Conservation (phyloP, 2,797 vertebrate species). For the Saxicola maurus region DNA sequence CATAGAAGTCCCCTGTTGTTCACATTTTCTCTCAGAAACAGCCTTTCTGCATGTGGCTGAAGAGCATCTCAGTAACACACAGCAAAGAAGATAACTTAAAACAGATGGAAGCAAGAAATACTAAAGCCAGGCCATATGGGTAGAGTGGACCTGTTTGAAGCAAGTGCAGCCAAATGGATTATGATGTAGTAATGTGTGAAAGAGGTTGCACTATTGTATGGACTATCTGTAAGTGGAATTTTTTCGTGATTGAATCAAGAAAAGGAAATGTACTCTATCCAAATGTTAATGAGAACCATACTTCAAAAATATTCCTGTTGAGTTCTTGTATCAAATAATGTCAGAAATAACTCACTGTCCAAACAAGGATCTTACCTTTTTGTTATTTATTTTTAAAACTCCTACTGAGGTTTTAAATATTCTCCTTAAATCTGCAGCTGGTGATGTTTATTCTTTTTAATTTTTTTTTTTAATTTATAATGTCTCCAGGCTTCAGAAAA, state of each 20-base stretch:
- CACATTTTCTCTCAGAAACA: neutral
- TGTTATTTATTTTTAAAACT: constrained; percentile 6
- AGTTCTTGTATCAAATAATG: neutral
- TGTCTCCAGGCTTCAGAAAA: neutral
- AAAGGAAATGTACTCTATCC: constrained; percentile 34
- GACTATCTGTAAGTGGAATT: constrained; percentile 25
- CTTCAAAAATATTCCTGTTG: constrained; percentile 14
- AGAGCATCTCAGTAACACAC: neutral
- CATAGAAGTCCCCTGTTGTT: neutral
- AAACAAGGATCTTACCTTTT: constrained; percentile 4
- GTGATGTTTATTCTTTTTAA: neutral
- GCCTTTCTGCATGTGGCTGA: neutral
- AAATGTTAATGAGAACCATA: constrained; percentile 43
- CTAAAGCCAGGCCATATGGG: neutral
- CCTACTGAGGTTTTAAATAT: neutral
- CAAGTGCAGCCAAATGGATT: constrained; percentile 28
- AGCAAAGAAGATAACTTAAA: constrained; percentile 8
- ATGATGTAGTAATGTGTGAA: constrained; percentile 55
- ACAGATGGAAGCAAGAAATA: constrained; percentile 18
- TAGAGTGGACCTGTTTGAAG: neutral
- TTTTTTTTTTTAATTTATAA: neutral
- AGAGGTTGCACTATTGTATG: constrained; percentile 13
- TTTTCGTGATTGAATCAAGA: constrained; percentile 46
- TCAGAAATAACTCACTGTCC: constrained; percentile 1
- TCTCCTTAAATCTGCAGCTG: neutral